Base-by-base conservation (phyloP, 37 sponge, comb jelly and placozoan species). In the Mnemiopsis leidyi region DNA sequence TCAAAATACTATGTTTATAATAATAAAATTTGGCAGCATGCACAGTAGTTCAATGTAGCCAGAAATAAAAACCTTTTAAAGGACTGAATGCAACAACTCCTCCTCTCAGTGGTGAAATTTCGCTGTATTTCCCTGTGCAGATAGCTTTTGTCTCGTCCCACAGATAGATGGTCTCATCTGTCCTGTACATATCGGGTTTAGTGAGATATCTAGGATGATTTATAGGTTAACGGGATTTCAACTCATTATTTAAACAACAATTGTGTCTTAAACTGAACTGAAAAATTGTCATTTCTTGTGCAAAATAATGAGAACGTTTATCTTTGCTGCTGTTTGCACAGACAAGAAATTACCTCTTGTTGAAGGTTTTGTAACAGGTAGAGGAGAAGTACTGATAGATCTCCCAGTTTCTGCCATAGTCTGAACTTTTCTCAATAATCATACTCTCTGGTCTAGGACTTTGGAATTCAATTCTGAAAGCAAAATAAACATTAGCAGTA, bases 351-450 rank as follows among this genome's bases (percentile, higher is more conserved):
- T n/a, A n/a, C 93, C 75, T 73, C 26, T 71, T 92, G 93, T 69
- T 92, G 39, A 92, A 92, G 3, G 93, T 69, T 92, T 92, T 92
- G 39, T 69, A 73, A 68, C 93, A 92, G 1, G 93, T 40, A 1
- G 73, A 71, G 30, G 93, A 92, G 76, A 92, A 92, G 33, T 92
- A 92, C 34, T 92, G 93, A 68, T 92, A 92, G 18, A 71, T 38
- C 39, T 92, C 48, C 93, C 93, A 92, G 26, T 34, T 69, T 35
- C 75, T 13, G 3, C 75, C 73, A 36, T 39, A 92, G 21, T 69
- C 75, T 30, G 93, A 73, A 73, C 75, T 92, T 35, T 92, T 92
- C 38, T 92, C 93, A 24, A 92, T 92, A 23, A 73, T 24, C 75
- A 92, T 73, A 26, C 75, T 73, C 39, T 92, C 93, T 92, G 93